Evolutionary conservation across 2,113 vertebrate genomes (phyloP).

Genomic region (Poicephalus gulielmi): DNA sequence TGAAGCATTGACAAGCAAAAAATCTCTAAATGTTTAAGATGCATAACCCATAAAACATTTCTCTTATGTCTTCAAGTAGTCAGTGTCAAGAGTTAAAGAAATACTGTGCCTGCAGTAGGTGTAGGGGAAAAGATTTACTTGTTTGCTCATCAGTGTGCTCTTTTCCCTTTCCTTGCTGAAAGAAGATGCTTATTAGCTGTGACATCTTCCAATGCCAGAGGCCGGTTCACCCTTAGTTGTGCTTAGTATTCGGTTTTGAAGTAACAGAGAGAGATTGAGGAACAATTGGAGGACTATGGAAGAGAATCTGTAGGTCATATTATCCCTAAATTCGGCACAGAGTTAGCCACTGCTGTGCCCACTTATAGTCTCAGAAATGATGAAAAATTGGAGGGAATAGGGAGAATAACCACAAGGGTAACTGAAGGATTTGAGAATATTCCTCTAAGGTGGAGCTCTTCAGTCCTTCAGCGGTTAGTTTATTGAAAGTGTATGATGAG

Average conservation of each 20-base stretch:
- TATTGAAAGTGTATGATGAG: background rate
- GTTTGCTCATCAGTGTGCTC: background rate
- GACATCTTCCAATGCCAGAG: background rate
- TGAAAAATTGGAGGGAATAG: background rate
- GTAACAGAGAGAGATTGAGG: background rate
- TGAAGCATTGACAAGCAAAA: background rate
- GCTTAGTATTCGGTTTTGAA: background rate
- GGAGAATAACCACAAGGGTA: background rate
- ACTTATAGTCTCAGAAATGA: background rate
- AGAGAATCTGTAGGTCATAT: background rate
- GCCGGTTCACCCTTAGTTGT: background rate
- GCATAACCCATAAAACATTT: background rate
- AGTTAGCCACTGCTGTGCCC: background rate
- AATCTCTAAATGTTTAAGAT: background rate
- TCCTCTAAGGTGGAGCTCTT: background rate
- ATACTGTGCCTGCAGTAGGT: background rate
- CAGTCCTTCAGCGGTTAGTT: background rate
- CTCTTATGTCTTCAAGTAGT: background rate
- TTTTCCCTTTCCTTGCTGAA: background rate
- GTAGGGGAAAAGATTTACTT: background rate
- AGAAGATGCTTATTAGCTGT: background rate
- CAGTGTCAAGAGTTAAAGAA: background rate
- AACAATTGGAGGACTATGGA: background rate
- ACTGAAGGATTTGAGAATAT: background rate
- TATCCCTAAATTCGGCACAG: background rate